Evolutionary conservation across 2,113 vertebrate genomes (phyloP), one percentile per base, ranked within the genome.

Genomic region (Dicrurus megarhynchus): DNA sequence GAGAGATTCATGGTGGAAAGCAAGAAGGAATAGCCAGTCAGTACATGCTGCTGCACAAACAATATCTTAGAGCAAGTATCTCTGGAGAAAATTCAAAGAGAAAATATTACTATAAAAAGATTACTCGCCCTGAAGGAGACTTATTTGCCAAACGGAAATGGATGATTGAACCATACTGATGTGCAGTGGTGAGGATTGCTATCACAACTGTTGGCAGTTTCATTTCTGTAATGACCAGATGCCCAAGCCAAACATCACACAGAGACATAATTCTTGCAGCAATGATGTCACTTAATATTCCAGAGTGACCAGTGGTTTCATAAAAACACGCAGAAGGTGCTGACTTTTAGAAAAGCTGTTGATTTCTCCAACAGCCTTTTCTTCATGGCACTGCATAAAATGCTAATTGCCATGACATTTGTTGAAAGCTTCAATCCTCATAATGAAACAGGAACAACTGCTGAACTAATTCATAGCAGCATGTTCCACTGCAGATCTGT

Each of bases 361-460:
- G 84, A 52, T 78, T 91, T 85, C 93, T 96, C 70, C 49, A 85
- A 71, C 84, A 92, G 74, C 82, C 28, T 8, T 74, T 97, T 85
- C 83, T 93, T 95, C 94, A 93, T 39, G 76, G 87, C 53, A 77
- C 87, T 91, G 68, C 57, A 63, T 94, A 95, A 97, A 97, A 96
- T 86, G 82, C 79, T 93, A 97, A 97, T 74, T 97, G 80, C 32
- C 64, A 19, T 53, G 84, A 84, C 93, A 97, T 97, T 95, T 97
- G 50, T 79, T 10, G 35, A 93, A 88, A 87, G 59, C 52, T 94
- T 97, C 97, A 97, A 95, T 94, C 91, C 96, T 93, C 93, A 71
- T 94, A 95, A 97, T 84, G 92, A 93, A 97, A 95, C 50, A 94
- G 84, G 76, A 96, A 73, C 27, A 52, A 64, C 71, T 94, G 93